Conservation (phyloP, 2,797 vertebrate genomes). For the Nasua narica region DNA sequence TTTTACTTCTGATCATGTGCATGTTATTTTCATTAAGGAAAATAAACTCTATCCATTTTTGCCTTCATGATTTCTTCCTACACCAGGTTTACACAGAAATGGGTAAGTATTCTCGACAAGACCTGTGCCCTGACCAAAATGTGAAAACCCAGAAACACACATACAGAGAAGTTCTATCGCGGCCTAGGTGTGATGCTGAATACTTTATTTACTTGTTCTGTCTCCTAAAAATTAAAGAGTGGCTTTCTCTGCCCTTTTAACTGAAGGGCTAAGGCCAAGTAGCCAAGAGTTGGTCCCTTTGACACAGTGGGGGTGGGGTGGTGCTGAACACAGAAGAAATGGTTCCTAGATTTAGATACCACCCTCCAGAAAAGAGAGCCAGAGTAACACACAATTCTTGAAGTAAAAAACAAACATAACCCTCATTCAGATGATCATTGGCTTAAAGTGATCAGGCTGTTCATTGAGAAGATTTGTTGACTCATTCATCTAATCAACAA, state of each 20-base stretch:
- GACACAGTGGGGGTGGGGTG: too few species aligned
- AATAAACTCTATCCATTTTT: neutral
- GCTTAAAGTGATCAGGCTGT: neutral
- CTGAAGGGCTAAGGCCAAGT: neutral
- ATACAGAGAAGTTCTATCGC: neutral
- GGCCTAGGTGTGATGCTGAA: neutral
- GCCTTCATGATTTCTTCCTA: conserved; percentile 1
- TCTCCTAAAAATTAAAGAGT: neutral
- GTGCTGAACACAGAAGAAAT: neutral
- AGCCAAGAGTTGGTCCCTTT: neutral
- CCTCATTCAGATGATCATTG: neutral
- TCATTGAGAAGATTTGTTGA: conserved; percentile 13
- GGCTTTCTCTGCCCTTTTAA: neutral
- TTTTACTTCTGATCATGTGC: neutral
- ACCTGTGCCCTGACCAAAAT: neutral
- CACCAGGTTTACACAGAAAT: neutral
- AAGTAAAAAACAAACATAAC: neutral
- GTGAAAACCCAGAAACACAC: neutral
- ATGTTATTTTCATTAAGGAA: conserved; percentile 4
- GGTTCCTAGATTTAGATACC: neutral
- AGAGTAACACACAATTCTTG: neutral
- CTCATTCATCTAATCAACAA: neutral
- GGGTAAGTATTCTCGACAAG: neutral
- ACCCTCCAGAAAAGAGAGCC: neutral
- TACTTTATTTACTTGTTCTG: neutral